A percentile compares a stretch with the other conserved stretches of the same genome.
These are phyloP conservation scores for Cygnus olor DNA, from an alignment of 2,797 vertebrate species.

Conservation along the genomic window DNA sequence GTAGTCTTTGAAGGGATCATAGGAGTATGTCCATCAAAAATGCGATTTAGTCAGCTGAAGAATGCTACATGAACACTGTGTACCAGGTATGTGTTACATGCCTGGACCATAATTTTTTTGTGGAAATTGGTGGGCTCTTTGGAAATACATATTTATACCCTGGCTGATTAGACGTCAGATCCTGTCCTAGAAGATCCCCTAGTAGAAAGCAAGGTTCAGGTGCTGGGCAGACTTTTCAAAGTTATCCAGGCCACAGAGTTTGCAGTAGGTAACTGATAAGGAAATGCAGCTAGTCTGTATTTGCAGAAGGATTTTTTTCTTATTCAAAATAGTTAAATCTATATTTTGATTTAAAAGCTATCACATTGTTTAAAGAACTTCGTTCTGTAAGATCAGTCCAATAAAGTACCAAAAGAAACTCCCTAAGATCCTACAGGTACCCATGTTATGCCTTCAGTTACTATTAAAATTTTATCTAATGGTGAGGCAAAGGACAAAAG, in stretches of 20 bases:
- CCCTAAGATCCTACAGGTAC: not conserved
- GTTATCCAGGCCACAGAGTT: not conserved
- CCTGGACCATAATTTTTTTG: not conserved
- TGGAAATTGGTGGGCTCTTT: not conserved
- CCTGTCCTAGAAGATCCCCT: not conserved
- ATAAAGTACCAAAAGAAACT: not conserved
- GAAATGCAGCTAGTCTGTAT: not conserved
- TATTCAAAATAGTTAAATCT: not conserved
- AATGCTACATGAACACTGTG: not conserved
- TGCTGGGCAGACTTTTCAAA: not conserved
- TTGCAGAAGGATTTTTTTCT: not conserved
- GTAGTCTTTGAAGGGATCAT: not conserved
- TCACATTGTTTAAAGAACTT: rapidly evolving
- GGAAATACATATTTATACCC: not conserved
- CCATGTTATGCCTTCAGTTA: not conserved
- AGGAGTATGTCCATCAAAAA: not conserved
- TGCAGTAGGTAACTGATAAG: not conserved
- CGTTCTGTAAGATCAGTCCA: not conserved
- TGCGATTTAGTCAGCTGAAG: not conserved
- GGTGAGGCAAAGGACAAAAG: not conserved
- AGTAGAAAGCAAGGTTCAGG: not conserved
- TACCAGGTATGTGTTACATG: rapidly evolving
- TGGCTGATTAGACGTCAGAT: not conserved
- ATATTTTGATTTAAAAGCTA: not conserved
- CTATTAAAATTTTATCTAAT: slow-evolving; percentile 42